Evolutionary conservation across 2,797 vertebrate species (phyloP), one percentile per base, ranked within the genome.

Genomic region (Gymnoscopelus braueri): DNA sequence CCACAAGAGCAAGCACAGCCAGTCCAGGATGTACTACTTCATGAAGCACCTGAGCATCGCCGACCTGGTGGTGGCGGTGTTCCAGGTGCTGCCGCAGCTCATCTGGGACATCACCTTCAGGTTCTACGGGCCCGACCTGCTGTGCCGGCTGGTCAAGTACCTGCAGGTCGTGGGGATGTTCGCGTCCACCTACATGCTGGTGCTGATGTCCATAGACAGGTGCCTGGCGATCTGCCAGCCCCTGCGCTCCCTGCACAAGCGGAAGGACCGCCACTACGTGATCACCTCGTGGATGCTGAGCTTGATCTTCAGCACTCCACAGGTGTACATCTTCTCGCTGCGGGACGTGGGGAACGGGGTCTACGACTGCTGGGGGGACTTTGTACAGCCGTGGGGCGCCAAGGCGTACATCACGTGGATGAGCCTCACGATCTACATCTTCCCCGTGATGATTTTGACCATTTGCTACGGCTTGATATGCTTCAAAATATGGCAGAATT

Each of bases 41-140:
- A 99, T 99, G 95, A 98, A 98, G 86, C 98, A 99, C 88, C 88
- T 99, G 72, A 99, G 98, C 93, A 97, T 99, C 56, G 98, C 98
- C 0, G 98, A 99, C 83, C 92, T 99, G 61, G 95, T 97, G 2
- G 98, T 99, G 69, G 98, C 98, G 0, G 59, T 99, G 68, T 98
- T 99, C 73, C 98, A 99, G 90, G 97, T 99, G 44, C 91, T 99
- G 44, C 98, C 98, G 2, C 98, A 99, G 76, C 97, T 99, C 72
- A 96, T 99, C 11, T 99, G 98, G 98, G 97, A 99, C 86, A 97
- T 99, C 92, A 99, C 98, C 2, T 99, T 98, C 86, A 95, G 97
- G 78, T 99, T 99, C 84, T 95, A 97, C 0, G 98, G 97, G 53
- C 95, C 98, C 0, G 98, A 99, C 71, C 80, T 97, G 59, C 90